phyloP scores from a whole-genome alignment of 2,797 vertebrate species.

The Spheniscus humboldti region DNA sequence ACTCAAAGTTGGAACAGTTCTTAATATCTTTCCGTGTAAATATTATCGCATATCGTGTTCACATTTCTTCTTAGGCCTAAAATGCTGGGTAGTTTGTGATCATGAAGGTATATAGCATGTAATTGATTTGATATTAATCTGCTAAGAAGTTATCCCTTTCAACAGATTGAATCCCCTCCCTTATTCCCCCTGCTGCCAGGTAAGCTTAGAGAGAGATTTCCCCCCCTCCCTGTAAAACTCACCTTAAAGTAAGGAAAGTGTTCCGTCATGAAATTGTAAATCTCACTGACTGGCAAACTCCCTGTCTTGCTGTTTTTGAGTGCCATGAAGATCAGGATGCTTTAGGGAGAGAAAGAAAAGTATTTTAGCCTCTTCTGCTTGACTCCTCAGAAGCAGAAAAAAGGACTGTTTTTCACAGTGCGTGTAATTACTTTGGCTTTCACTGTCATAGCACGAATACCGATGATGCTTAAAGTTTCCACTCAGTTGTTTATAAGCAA shows the following conservation, averaged over 20 bases:
- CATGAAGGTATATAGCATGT: accelerated
- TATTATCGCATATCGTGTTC: background rate
- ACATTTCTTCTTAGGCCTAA: background rate
- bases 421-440: background rate
- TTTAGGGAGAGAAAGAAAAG: slow-evolving; percentile 67
- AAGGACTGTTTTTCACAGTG: accelerated
- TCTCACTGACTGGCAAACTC: slow-evolving; percentile 96
- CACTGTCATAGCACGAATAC: background rate
- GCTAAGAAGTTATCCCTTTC: background rate
- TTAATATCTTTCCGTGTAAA: background rate
- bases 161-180: background rate
- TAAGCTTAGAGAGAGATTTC: background rate
- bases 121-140: background rate
- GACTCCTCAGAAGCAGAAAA: background rate
- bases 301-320: slow-evolving; percentile 95
- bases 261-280: slow-evolving; percentile 99
- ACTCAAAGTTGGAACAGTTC: background rate
- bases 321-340: slow-evolving; percentile 99
- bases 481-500: background rate
- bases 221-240: slow-evolving; percentile 10
- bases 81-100: background rate
- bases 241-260: slow-evolving; percentile 99
- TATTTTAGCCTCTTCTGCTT: background rate
- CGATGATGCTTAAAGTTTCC: background rate
- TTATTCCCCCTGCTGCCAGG: background rate